A percentile compares a stretch with the other conserved stretches of the same genome.
Conservation (phyloP, 2,797 vertebrate genomes). For the Gymnothorax javanicus region DNA sequence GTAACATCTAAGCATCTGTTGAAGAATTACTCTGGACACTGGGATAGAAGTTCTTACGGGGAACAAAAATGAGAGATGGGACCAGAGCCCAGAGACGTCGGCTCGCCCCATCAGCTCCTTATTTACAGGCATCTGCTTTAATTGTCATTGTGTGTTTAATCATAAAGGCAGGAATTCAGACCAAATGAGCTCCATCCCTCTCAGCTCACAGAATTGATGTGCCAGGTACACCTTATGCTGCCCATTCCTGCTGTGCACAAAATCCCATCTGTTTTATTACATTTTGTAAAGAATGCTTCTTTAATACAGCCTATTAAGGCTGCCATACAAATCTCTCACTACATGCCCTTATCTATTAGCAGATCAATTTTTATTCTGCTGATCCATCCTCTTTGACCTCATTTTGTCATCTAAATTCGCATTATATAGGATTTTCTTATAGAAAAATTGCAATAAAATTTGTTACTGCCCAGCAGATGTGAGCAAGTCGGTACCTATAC, state of each 20-base stretch:
- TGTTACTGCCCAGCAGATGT: constrained; percentile 81
- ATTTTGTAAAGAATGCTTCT: constrained; percentile 95
- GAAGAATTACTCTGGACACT: neutral
- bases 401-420: constrained; percentile 98
- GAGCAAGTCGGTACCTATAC: constrained; percentile 78
- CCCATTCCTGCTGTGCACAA: constrained; percentile 54
- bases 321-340: constrained; percentile 98
- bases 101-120: constrained; percentile 59
- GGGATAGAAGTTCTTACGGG: neutral
- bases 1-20: neutral
- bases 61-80: neutral
- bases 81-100: constrained; percentile 56
- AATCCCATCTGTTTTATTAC: constrained; percentile 78
- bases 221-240: constrained; percentile 51
- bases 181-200: constrained; percentile 69
- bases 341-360: constrained; percentile 88
- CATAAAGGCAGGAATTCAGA: constrained; percentile 73
- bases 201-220: constrained; percentile 73
- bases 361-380: constrained; percentile 99
- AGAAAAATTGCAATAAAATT: constrained; percentile 94
- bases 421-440: constrained; percentile 92
- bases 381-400: constrained; percentile 89
- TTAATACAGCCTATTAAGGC: constrained; percentile 99
- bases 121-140: constrained; percentile 73
- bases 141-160: constrained; percentile 72